These are phyloP conservation scores for Euspilapteryx auroguttella DNA, from an alignment of 2,888 invertebrate genomes.

Conservation along the genomic window DNA sequence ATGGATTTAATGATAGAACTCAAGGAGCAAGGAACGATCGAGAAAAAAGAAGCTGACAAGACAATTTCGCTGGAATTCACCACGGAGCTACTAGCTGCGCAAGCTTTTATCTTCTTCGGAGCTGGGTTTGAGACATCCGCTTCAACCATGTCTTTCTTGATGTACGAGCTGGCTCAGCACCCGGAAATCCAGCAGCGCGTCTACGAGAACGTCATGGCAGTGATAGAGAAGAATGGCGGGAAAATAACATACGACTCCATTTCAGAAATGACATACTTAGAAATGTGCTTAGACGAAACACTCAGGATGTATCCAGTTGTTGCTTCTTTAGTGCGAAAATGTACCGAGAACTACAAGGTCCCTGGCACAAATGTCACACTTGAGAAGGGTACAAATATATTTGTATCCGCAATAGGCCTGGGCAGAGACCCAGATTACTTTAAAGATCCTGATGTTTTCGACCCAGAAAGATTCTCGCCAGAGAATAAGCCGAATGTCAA, in stretches of 20 bases:
- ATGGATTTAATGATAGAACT: constrained; percentile 10
- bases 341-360: constrained; percentile 15
- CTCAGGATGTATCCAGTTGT: constrained; percentile 24
- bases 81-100: constrained; percentile 20
- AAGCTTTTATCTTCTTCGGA: constrained; percentile 33
- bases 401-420: no score
- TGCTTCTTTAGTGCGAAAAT: constrained; percentile 17
- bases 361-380: no score
- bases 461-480: constrained; percentile 5
- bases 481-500: constrained; percentile 2
- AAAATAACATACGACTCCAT: constrained; percentile 27
- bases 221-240: constrained; percentile 17
- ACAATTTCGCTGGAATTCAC: constrained; percentile 13
- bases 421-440: constrained; percentile 5
- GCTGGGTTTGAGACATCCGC: constrained; percentile 54
- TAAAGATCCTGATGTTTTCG: constrained; percentile 4
- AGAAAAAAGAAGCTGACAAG: not conserved
- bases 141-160: constrained; percentile 30
- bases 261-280: constrained; percentile 30
- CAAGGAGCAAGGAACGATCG: constrained; percentile 5
- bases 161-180: constrained; percentile 29
- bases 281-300: constrained; percentile 26
- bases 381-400: no score
- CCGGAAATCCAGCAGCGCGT: constrained; percentile 22
- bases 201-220: constrained; percentile 25